These are phyloP conservation scores for Gyps fulvus DNA, from an alignment of 2,113 vertebrate genomes.

Conservation along the genomic window DNA sequence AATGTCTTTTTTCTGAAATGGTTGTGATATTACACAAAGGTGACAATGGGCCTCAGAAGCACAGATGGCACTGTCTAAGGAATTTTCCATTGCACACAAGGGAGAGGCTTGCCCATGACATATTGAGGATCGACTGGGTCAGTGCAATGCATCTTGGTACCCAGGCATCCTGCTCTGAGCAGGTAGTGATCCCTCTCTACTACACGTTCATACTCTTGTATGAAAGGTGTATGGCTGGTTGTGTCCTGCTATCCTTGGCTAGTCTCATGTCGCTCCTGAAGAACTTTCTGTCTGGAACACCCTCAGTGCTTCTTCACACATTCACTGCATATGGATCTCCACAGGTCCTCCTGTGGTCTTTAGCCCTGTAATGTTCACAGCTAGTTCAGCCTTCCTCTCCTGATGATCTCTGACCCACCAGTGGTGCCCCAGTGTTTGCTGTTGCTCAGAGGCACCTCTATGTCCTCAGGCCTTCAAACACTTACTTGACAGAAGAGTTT, in stretches of 20 bases:
- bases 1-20: not conserved
- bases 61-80: not conserved
- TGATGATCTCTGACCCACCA: not conserved
- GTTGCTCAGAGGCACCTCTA: not conserved
- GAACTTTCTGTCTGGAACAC: not conserved
- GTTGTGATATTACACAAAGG: not conserved
- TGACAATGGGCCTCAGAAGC: not conserved
- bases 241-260: fast-evolving
- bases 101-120: fast-evolving
- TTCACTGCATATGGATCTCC: not conserved
- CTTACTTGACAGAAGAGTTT: not conserved
- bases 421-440: not conserved
- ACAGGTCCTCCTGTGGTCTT: not conserved
- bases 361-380: not conserved
- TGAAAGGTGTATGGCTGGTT: not conserved
- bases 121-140: not conserved
- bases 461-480: not conserved
- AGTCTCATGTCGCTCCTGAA: not conserved
- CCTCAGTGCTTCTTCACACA: not conserved
- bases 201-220: fast-evolving
- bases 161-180: not conserved
- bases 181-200: not conserved
- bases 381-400: not conserved
- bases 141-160: not conserved
- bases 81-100: not conserved